phyloP scores from a whole-genome alignment of 2,797 vertebrate genomes.

The Podarcis lilfordi region DNA sequence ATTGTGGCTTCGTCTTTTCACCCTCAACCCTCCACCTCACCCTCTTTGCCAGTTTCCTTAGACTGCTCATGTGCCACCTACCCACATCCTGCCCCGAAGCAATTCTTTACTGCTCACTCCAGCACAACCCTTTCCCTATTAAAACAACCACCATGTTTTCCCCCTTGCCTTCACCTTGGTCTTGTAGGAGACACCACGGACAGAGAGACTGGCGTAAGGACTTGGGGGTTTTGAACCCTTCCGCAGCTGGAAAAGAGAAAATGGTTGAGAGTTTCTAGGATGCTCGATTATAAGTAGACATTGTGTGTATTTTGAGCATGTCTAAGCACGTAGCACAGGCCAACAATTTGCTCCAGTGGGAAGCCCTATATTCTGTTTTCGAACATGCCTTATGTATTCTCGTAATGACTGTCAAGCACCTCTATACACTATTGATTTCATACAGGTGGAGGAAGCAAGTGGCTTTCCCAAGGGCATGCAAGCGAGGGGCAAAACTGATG shows the following conservation, averaged over 20 bases:
- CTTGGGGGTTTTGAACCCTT: conserved; percentile 89
- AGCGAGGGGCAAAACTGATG: too few relatives aligned
- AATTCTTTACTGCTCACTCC: neutral
- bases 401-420: neutral
- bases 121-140: neutral
- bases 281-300: neutral
- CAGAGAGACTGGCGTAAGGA: conserved; percentile 79
- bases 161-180: conserved; percentile 82
- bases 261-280: neutral
- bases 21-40: neutral
- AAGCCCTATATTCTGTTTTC: neutral
- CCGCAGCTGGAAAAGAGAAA: conserved; percentile 78
- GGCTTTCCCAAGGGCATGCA: neutral
- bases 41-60: neutral
- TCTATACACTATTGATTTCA: neutral
- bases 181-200: conserved; percentile 79
- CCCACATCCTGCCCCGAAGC: neutral
- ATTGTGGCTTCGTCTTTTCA: neutral
- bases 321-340: neutral
- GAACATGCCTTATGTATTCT: neutral
- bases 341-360: neutral
- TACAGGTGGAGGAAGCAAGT: neutral
- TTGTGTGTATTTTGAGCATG: neutral
- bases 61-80: neutral
- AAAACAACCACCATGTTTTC: neutral